Percentiles rank a stretch among this genome's conserved stretches.
These are phyloP conservation scores for Suncus etruscus DNA, from an alignment of 2,113 vertebrate genomes.

Conservation along the genomic window DNA sequence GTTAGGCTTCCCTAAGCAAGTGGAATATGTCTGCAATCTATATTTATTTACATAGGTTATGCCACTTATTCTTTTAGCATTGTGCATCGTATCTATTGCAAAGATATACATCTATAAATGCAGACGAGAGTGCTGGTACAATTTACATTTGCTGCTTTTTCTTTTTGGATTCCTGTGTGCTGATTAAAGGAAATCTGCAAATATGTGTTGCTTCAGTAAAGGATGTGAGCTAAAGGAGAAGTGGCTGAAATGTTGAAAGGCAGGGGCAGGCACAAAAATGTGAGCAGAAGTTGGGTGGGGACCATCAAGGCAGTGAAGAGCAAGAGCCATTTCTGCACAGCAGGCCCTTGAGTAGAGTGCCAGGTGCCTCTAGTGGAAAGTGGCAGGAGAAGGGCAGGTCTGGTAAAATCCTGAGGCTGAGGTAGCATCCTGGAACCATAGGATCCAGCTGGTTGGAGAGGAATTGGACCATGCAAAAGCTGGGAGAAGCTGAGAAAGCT, in stretches of 20 bases:
- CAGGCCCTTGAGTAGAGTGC: too few relatives aligned
- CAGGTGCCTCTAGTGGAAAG: too few relatives aligned
- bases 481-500: constrained; percentile 94
- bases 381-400: too few relatives aligned
- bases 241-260: too few relatives aligned
- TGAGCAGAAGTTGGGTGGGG: too few relatives aligned
- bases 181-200: constrained; percentile 16
- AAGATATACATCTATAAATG: constrained; percentile 22
- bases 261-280: too few relatives aligned
- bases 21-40: constrained; percentile 10
- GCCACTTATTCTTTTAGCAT: constrained; percentile 49
- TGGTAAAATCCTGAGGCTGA: constrained; percentile 88
- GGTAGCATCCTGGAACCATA: constrained; percentile 91
- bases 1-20: constrained; percentile 59
- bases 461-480: constrained; percentile 93
- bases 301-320: too few relatives aligned
- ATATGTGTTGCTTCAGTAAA: constrained; percentile 2
- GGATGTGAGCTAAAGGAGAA: neutral
- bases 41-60: constrained; percentile 45
- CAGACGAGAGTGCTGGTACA: constrained; percentile 25
- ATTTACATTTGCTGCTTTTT: constrained; percentile 34
- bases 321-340: too few relatives aligned
- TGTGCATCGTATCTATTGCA: constrained; percentile 32
- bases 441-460: constrained; percentile 95
- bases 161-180: constrained; percentile 20